Percentiles rank a stretch among this genome's conserved stretches.
Conservation (phyloP, 1,140 invertebrate genomes). For the Drosophila prosaltans region DNA sequence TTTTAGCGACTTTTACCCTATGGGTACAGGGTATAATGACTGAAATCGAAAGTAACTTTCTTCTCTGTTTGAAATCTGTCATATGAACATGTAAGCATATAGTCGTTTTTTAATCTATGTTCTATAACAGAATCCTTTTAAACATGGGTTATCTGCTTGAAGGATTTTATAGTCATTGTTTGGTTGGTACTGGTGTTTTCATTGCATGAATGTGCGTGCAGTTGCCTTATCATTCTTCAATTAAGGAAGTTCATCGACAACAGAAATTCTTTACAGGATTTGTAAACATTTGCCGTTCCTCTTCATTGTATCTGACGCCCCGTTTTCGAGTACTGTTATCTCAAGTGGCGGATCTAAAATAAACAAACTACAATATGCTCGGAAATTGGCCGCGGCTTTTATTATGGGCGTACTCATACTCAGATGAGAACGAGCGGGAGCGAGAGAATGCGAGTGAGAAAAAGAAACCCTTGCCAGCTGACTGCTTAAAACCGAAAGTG, state of each 20-base stretch:
- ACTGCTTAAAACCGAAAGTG: constrained; percentile 65
- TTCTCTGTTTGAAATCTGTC: too few species aligned
- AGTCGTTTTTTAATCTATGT: too few species aligned
- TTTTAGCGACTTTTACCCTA: too few species aligned
- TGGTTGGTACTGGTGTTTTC: too few species aligned
- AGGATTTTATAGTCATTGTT: too few species aligned
- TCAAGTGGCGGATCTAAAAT: constrained; percentile 55
- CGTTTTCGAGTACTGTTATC: constrained; percentile 43
- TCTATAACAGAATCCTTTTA: too few species aligned
- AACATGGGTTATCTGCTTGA: too few species aligned
- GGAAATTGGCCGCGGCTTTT: constrained; percentile 33
- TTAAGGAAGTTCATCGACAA: background rate
- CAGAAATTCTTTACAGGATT: background rate
- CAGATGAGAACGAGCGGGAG: constrained; percentile 6
- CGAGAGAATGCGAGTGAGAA: constrained; percentile 14
- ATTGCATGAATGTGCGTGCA: too few species aligned
- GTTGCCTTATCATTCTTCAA: too few species aligned
- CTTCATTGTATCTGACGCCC: constrained; percentile 13
- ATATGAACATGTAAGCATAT: too few species aligned
- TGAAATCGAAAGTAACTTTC: too few species aligned
- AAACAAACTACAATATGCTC: constrained; percentile 47
- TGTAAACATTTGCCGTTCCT: constrained; percentile 17
- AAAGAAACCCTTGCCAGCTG: constrained; percentile 47
- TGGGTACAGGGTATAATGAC: too few species aligned
- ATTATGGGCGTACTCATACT: constrained; percentile 56